Evolutionary conservation across 2,797 vertebrate species (phyloP).

Genomic region (Erithacus rubecula): DNA sequence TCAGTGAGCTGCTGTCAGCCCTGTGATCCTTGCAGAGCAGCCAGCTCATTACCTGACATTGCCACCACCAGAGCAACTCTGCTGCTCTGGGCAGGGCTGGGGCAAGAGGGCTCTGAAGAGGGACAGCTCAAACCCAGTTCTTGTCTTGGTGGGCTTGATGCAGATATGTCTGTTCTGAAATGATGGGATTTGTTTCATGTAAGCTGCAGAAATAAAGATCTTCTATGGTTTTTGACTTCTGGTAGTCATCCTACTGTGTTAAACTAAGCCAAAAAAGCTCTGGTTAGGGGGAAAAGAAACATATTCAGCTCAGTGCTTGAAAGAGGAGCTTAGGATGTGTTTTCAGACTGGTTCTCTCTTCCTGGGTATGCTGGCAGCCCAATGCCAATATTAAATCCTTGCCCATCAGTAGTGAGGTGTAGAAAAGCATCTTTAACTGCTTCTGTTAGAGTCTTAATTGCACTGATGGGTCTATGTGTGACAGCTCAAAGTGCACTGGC

Average conservation of each 20-base stretch:
- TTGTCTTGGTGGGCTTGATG: neutral
- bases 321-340: neutral
- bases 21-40: neutral
- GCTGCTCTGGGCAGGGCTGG: neutral
- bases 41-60: neutral
- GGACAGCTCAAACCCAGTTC: neutral
- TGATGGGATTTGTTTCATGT: neutral
- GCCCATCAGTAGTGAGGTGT: neutral
- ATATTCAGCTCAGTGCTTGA: neutral
- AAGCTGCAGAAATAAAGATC: neutral
- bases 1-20: neutral
- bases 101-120: neutral
- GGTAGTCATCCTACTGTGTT: neutral
- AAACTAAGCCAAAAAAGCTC: neutral
- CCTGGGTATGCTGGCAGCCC: neutral
- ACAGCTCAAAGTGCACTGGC: fast-evolving
- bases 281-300: fast-evolving
- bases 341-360: neutral
- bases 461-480: neutral
- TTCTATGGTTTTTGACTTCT: neutral
- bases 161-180: neutral
- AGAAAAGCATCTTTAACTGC: neutral
- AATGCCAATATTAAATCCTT: neutral
- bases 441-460: neutral
- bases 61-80: neutral